Evolutionary conservation across 1,140 invertebrate species (phyloP).

Genomic region (Cylas formicarius): DNA sequence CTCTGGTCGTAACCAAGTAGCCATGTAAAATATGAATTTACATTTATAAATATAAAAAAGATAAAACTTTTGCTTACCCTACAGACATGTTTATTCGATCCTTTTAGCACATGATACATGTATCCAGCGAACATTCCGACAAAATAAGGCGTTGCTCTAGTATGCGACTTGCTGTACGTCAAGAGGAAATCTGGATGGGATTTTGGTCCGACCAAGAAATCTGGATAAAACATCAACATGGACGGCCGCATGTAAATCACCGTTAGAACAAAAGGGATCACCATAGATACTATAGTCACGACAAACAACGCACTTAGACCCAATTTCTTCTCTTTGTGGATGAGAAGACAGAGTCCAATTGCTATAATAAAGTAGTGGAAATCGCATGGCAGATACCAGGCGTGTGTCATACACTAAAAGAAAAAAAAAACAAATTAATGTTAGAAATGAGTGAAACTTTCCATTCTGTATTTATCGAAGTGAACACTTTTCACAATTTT

Average conservation of each 20-base stretch:
- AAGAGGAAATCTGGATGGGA: slow-evolving; percentile 43
- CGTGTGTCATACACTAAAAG: slow-evolving; percentile 61
- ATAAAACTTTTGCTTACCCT: slow-evolving; percentile 38
- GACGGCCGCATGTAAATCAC: slow-evolving; percentile 44
- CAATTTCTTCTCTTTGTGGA: slow-evolving; percentile 39
- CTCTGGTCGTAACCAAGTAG: too few relatives aligned
- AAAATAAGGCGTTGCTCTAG: slow-evolving; percentile 47
- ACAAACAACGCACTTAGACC: slow-evolving; percentile 25
- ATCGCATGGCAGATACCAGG: slow-evolving; percentile 73
- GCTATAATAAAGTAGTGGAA: slow-evolving; percentile 65
- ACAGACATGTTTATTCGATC: slow-evolving; percentile 34
- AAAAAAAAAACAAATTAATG: slow-evolving; percentile 16
- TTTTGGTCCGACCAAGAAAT: slow-evolving; percentile 46
- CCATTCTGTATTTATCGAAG: too few relatives aligned
- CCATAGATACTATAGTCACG: slow-evolving; percentile 22
- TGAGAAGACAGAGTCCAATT: slow-evolving; percentile 49
- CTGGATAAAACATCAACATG: slow-evolving; percentile 46
- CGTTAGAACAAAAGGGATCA: slow-evolving; percentile 45
- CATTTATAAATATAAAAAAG: too few relatives aligned
- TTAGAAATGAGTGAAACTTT: too few relatives aligned
- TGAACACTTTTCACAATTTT: too few relatives aligned
- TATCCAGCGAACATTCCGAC: slow-evolving; percentile 49
- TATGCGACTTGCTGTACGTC: slow-evolving; percentile 50
- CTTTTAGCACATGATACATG: slow-evolving; percentile 40
- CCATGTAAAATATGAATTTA: too few relatives aligned